A percentile compares a stretch with the other conserved stretches of the same genome.
These are phyloP conservation scores for Leptestheria dahalacensis DNA, from an alignment of 1,140 invertebrate genomes.

Conservation along the genomic window DNA sequence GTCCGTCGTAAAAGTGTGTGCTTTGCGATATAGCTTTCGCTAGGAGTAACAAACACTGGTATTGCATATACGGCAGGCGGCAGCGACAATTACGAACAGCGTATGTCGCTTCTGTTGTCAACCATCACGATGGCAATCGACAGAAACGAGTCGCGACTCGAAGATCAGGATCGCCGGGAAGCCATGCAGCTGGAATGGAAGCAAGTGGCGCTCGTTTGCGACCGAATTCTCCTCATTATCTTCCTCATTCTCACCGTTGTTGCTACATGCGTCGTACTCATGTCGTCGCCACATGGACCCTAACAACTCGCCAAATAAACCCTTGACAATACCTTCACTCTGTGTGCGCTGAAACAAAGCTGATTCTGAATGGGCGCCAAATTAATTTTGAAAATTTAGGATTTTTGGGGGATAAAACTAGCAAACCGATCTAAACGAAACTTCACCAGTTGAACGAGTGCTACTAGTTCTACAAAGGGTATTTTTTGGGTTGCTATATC, in stretches of 20 bases:
- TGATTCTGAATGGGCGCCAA: background rate
- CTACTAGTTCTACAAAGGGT: too few relatives aligned
- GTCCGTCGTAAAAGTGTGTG: background rate
- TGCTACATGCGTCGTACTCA: constrained; percentile 44
- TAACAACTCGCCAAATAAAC: constrained; percentile 13
- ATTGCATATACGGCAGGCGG: background rate
- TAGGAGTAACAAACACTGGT: background rate
- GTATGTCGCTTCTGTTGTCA: constrained; percentile 44
- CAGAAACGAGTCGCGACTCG: constrained; percentile 45
- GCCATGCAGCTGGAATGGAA: constrained; percentile 56
- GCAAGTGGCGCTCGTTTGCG: constrained; percentile 47
- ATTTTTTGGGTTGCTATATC: too few relatives aligned
- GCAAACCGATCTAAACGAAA: too few relatives aligned
- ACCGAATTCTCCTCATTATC: constrained; percentile 12
- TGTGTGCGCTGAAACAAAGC: background rate
- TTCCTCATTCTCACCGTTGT: constrained; percentile 42
- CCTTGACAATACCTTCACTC: background rate
- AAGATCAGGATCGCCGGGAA: constrained; percentile 49
- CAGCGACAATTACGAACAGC: constrained; percentile 37
- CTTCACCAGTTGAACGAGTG: too few relatives aligned
- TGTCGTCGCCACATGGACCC: constrained; percentile 37
- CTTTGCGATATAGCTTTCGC: too few relatives aligned
- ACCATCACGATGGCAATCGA: constrained; percentile 55
- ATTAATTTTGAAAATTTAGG: background rate
- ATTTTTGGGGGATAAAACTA: too few relatives aligned